Evolutionary conservation across 1,140 invertebrate genomes (phyloP), one percentile per base, ranked within the genome.

Genomic region (Leptopilina clavipes): DNA sequence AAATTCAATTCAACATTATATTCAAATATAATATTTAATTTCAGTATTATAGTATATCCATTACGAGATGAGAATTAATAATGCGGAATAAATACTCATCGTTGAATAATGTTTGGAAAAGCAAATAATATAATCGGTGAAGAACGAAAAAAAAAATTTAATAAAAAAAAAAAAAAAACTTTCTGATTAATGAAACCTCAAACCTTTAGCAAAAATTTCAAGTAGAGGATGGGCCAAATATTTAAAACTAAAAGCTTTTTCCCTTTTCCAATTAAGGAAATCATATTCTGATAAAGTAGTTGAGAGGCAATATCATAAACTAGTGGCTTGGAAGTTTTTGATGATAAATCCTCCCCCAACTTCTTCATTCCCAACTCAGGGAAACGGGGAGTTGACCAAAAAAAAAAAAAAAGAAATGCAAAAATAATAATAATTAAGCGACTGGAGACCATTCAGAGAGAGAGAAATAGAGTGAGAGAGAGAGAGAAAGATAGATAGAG

Each of bases 341-440:
- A 31, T 65, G 25, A 8, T 65, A 65, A 31, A 65, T 65, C 25
- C 25, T 5, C 25, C 25, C 5, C 25, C 25, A 1, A 31, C 25
- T 31, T 31, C 25, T 31, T 31, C 5, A 31, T 31, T 2, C 25
- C 25, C 25, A 2, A 31, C 11, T 0, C 3, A 14, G 59, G 8
- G 7, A 40, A n/a, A 65, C 10, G 3, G 22, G 10, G 19, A 22
- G 56, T 59, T 31, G 56, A 52, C 48, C 37, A 40, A 9, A 40
- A 40, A 5, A 40, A 19, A 19, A 19, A 54, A 19, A 18, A 43
- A 59, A 59, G 7, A 40, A 77, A 74, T 75, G 75, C 79, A 75
- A 59, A 72, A 75, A 75, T 52, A 48, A 83, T 74, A 80, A 78
- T 81, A 83, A 81, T 76, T 78, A 81, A 77, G 78, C 73, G 76